These are phyloP conservation scores for Aethes cnicana DNA, from an alignment of 2,888 invertebrate genomes.

Conservation along the genomic window DNA sequence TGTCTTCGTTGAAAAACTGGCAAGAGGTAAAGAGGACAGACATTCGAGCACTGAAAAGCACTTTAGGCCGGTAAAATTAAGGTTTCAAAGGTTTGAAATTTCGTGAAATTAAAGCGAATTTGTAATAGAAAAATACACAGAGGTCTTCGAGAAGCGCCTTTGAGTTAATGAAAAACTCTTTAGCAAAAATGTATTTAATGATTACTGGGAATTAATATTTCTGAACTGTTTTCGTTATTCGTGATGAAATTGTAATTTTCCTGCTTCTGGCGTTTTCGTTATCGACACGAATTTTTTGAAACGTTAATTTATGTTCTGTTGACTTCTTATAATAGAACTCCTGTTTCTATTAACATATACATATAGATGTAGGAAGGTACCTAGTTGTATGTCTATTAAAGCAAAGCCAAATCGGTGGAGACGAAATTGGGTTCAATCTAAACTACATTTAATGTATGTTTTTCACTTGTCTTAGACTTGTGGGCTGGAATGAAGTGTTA, in stretches of 20 bases:
- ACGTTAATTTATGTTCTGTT: too few relatives aligned
- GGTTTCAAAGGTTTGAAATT: constrained; percentile 49
- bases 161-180: constrained; percentile 41
- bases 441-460: too few relatives aligned
- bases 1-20: constrained; percentile 57
- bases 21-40: constrained; percentile 59
- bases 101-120: constrained; percentile 47
- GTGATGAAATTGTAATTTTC: constrained; percentile 11
- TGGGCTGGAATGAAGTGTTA: constrained; percentile 54
- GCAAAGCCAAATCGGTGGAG: too few relatives aligned
- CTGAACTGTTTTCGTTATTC: constrained; percentile 19
- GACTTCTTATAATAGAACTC: too few relatives aligned
- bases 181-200: constrained; percentile 34
- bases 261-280: constrained; percentile 1
- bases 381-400: too few relatives aligned
- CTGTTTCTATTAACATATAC: too few relatives aligned
- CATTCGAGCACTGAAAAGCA: constrained; percentile 55
- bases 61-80: constrained; percentile 60
- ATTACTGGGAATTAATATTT: constrained; percentile 18
- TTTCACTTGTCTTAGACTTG: constrained; percentile 48
- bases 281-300: too few relatives aligned
- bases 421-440: too few relatives aligned
- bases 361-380: too few relatives aligned
- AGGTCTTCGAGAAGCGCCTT: constrained; percentile 32
- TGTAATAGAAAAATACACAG: constrained; percentile 35